Evolutionary conservation across 2,113 vertebrate species (phyloP), one percentile per base, ranked within the genome.

Genomic region (Dasyurus viverrinus): DNA sequence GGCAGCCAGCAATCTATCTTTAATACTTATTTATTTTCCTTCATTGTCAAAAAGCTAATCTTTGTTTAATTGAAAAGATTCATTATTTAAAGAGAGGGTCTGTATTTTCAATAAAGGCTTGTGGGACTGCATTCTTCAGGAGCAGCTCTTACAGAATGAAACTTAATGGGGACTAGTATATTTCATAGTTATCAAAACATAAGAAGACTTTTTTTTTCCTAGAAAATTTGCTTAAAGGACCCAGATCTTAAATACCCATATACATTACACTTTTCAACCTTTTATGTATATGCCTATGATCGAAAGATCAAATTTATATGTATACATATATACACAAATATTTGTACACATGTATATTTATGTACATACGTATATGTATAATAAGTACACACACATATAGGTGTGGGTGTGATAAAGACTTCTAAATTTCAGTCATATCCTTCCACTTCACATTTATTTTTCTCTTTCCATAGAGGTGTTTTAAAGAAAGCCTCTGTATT

Each of bases 11-110:
- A 36, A 36, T 55, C 93, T 92, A 52, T 30, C 60, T 94, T 42
- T 90, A 27, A 23, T n/a, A 36, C 46, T 54, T 91, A 92, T 84
- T 23, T 95, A 60, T 92, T 89, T 27, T 46, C 7, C 95, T 90
- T 94, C 53, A 30, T 0, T 93, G 76, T 96, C 47, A 93, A 91
- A 94, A 95, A 22, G 36, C 36, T 68, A 68, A 68, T 68, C 60
- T 84, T 23, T 84, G n/a, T 84, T 16, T 84, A 84, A 84, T 42
- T n/a, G 1, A n/a, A 22, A n/a, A 5, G 16, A 42, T 84, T 42
- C 5, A 84, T 84, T n/a, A n/a, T 84, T 84, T 42, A 84, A 84
- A 68, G 14, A 84, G 27, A n/a, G 30, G 30, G 6, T 42, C 60
- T 22, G 19, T n/a, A 5, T 84, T 84, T 36, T 84, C 36, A 84